Percentiles rank a stretch among this genome's conserved stretches.
These are phyloP conservation scores for Tenthredo distinguenda DNA, from an alignment of 2,888 invertebrate species.

Conservation along the genomic window DNA sequence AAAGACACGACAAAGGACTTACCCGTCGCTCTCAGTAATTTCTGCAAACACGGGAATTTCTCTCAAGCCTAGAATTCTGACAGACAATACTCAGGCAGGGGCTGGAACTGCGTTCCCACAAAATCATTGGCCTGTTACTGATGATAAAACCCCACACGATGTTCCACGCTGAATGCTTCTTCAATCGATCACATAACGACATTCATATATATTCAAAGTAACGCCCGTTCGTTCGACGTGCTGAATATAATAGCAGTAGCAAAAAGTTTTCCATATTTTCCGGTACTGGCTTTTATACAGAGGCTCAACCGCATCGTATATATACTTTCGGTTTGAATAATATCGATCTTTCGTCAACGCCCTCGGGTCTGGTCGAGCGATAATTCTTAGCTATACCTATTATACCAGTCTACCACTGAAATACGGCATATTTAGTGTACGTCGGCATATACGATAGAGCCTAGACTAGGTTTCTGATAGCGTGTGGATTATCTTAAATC, in stretches of 20 bases:
- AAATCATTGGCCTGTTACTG: constrained; percentile 18
- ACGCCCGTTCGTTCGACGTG: constrained; percentile 10
- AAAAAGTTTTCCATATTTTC: constrained; percentile 38
- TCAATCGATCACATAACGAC: constrained; percentile 24
- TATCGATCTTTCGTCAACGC: constrained; percentile 40
- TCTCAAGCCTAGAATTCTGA: constrained; percentile 8
- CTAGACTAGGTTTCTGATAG: constrained; percentile 38
- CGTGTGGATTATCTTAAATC: constrained; percentile 55
- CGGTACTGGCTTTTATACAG: constrained; percentile 1
- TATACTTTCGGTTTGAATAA: constrained; percentile 26
- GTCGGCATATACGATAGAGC: background rate
- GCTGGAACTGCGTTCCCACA: constrained; percentile 3
- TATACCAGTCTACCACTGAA: constrained; percentile 26
- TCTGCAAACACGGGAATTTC: constrained; percentile 36
- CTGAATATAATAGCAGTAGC: background rate
- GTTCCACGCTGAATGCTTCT: background rate
- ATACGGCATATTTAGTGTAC: constrained; percentile 43
- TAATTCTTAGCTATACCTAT: constrained; percentile 44
- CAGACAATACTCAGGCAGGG: background rate
- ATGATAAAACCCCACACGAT: constrained; percentile 2
- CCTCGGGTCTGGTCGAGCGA: constrained; percentile 28
- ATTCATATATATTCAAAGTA: constrained; percentile 26
- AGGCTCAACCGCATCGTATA: constrained; percentile 8
- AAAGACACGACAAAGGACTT: constrained; percentile 34
- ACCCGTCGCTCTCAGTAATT: constrained; percentile 3